Evolutionary conservation across 2,888 invertebrate species (phyloP), one percentile per base, ranked within the genome.

Genomic region (Aleiodes leptofemur): DNA sequence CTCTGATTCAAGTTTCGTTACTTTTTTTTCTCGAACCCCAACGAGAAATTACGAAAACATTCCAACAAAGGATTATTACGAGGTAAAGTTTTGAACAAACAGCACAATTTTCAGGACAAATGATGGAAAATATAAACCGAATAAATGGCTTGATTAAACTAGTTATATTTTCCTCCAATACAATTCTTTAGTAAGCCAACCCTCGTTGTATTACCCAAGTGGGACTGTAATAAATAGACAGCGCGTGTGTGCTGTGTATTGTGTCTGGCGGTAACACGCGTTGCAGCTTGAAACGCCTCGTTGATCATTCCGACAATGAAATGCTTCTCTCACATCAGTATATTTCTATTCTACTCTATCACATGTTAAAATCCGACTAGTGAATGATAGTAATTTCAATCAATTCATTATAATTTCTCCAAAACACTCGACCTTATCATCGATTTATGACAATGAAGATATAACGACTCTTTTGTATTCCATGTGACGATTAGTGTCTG

Each of bases 131-230:
- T 48, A 64, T 43, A 48, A 14, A 9, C 48, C 82, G 85, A 85
- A 86, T 85, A 86, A 86, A 85, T 83, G 83, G 85, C 80, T 83
- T 86, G 86, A 86, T 86, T 86, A 85, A 86, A 82, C 13, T 31
- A 43, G n/a, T 69, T 69, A 69, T 69, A 84, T 86, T 86, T 86
- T 86, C 84, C 81, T 83, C 83, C 84, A 85, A 85, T 84, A 82
- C 79, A 85, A 85, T 85, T 82, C 84, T 73, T 84, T 76, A 80
- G 77, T 74, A 78, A 72, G 64, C 59, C 29, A 51, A 66, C 29
- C 64, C 34, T 55, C 38, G 29, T 68, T 55, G 64, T n/a, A 61
- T 38, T 38, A 61, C 16, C 64, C 14, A 43, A 64, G 64, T 64
- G 64, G 48, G 48, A 23, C 64, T 48, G 64, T 64, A 64, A 64